Conservation (phyloP, 1,140 invertebrate species). For the Aphis gossypii region DNA sequence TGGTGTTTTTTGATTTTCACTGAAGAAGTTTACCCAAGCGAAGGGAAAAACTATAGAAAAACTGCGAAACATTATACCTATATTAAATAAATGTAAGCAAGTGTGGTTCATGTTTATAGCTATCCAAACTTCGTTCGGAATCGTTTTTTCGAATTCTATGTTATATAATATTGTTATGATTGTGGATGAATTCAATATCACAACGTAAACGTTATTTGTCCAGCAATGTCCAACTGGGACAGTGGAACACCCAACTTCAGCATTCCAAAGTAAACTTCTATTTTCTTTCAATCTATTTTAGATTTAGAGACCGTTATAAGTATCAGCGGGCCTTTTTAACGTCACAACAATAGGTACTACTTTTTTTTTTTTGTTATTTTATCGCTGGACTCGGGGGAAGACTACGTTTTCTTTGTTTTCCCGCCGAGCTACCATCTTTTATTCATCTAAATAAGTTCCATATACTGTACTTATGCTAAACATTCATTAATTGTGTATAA, state of each 20-base stretch:
- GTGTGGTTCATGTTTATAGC: not conserved
- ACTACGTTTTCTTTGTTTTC: no score
- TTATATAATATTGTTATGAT: not conserved
- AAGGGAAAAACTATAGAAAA: not conserved
- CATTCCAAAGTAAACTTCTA: not conserved
- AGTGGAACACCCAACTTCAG: not conserved
- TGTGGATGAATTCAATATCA: not conserved
- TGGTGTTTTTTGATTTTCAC: not conserved
- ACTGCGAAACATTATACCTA: not conserved
- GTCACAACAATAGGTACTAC: not conserved
- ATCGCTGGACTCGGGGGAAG: no score
- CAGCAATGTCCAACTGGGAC: not conserved
- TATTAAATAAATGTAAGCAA: not conserved
- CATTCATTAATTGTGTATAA: no score
- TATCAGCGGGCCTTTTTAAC: not conserved
- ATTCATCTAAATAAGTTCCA: no score
- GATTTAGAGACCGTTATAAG: not conserved
- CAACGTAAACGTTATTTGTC: not conserved
- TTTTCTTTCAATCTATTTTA: not conserved
- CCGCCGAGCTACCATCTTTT: no score
- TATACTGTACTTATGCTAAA: no score
- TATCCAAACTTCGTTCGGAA: not conserved
- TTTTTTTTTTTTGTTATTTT: no score
- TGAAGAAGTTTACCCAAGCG: not conserved
- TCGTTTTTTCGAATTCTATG: not conserved